A percentile compares a stretch with the other conserved stretches of the same genome.
Evolutionary conservation across 2,888 invertebrate species (phyloP).

Genomic region (Euphydryas editha): DNA sequence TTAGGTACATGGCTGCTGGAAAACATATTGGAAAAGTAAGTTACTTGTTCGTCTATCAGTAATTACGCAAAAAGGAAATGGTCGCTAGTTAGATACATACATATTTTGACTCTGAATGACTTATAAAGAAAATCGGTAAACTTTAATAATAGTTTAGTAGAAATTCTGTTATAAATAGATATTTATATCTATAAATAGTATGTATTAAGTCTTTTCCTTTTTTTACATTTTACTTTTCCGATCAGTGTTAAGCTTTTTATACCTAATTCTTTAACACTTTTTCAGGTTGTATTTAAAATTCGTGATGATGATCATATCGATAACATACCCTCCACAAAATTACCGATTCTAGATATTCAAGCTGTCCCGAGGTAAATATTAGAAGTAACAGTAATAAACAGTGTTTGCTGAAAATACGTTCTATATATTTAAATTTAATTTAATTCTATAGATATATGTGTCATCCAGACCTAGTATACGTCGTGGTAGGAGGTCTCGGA

Average conservation of each 20-base stretch:
- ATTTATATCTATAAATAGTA: too few species aligned
- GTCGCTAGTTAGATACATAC: too few species aligned
- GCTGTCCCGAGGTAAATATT: slow-evolving; percentile 69
- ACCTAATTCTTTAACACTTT: not conserved
- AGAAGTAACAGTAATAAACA: not conserved
- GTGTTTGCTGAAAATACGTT: not conserved
- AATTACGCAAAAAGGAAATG: not conserved
- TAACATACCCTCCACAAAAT: slow-evolving; percentile 55
- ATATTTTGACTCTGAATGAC: too few species aligned
- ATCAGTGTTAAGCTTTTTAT: too few species aligned
- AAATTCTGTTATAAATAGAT: too few species aligned
- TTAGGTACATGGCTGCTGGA: slow-evolving; percentile 85
- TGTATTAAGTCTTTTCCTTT: too few species aligned
- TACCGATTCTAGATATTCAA: slow-evolving; percentile 54
- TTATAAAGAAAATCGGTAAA: too few species aligned
- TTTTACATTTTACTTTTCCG: too few species aligned
- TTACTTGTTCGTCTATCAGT: not conserved
- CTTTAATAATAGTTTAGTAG: too few species aligned
- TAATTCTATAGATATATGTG: slow-evolving; percentile 74
- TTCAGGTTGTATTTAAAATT: slow-evolving; percentile 79
- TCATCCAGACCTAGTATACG: slow-evolving; percentile 74
- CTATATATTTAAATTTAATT: not conserved
- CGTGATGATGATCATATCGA: slow-evolving; percentile 74
- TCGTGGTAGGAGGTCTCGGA: slow-evolving; percentile 92
- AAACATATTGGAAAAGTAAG: slow-evolving; percentile 88